A percentile compares a stretch with the other conserved stretches of the same genome.
phyloP scores from a whole-genome alignment of 2,888 invertebrate species.

The Augochlorella aurata region DNA sequence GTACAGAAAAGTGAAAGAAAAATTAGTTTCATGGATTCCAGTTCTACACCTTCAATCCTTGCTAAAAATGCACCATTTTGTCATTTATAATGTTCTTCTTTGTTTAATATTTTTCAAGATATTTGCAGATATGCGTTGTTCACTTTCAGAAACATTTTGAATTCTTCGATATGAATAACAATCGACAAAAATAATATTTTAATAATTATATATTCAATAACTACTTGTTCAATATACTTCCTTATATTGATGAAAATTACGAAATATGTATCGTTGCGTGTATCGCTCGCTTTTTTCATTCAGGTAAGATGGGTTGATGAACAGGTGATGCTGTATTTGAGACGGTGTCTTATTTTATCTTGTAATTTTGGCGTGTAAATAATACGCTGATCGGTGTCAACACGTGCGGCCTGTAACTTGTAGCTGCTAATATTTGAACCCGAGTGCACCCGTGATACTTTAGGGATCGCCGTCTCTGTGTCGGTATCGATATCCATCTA shows the following conservation, averaged over 20 bases:
- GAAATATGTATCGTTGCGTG: background rate
- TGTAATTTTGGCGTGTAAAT: slow-evolving; percentile 51
- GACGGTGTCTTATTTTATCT: slow-evolving; percentile 49
- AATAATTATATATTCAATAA: background rate
- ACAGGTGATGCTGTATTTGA: slow-evolving; percentile 18
- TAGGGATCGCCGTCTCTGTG: slow-evolving; percentile 21
- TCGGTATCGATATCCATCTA: slow-evolving; percentile 18
- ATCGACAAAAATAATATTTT: background rate
- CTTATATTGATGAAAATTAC: background rate
- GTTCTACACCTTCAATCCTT: too few species aligned
- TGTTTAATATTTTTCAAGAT: background rate
- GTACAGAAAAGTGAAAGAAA: too few species aligned
- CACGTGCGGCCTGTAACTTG: slow-evolving; percentile 53
- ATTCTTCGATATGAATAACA: background rate
- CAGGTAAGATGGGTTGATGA: background rate
- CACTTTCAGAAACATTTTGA: background rate
- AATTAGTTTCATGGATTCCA: too few species aligned
- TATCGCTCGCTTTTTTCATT: background rate
- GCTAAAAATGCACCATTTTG: too few species aligned
- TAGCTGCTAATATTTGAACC: slow-evolving; percentile 57
- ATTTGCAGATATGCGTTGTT: background rate
- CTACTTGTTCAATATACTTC: too few species aligned
- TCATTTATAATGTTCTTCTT: background rate
- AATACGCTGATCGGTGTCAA: slow-evolving; percentile 66
- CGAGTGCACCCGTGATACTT: slow-evolving; percentile 49